Conservation (phyloP, 92 coral and sea anemone genomes). For the Parazoanthus darwini region DNA sequence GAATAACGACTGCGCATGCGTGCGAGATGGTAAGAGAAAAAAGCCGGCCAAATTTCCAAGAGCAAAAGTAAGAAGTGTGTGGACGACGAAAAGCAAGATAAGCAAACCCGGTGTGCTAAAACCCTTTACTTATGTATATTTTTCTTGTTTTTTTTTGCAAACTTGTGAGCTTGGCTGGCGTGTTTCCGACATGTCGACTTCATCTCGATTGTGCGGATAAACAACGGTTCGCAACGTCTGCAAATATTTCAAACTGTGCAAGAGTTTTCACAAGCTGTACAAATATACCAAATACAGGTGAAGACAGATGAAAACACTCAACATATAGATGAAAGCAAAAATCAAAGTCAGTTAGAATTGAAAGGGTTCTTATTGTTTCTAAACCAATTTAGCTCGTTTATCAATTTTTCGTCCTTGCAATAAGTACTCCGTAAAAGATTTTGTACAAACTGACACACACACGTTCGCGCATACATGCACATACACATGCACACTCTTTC, state of each 20-base stretch:
- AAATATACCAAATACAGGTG: not conserved
- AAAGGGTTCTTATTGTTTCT: not conserved
- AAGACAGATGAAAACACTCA: not conserved
- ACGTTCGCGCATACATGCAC: not conserved
- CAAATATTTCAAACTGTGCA: slow-evolving; percentile 6
- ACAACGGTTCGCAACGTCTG: not conserved
- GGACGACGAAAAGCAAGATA: too few relatives aligned
- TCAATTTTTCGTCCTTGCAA: not conserved
- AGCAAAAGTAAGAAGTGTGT: too few relatives aligned
- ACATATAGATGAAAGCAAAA: not conserved
- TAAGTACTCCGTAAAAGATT: not conserved
- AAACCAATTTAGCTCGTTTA: not conserved
- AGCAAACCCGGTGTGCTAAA: too few relatives aligned
- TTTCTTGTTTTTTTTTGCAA: too few relatives aligned
- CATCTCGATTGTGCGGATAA: not conserved
- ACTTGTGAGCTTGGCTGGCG: too few relatives aligned
- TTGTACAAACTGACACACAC: not conserved
- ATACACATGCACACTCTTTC: not conserved
- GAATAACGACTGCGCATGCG: too few relatives aligned
- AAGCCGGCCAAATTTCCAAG: too few relatives aligned
- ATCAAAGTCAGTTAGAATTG: not conserved
- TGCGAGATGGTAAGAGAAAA: too few relatives aligned
- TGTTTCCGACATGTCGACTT: not conserved
- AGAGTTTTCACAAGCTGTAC: slow-evolving; percentile 18
- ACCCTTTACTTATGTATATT: too few relatives aligned